Evolutionary conservation across 2,113 vertebrate genomes (phyloP).

Genomic region (Centrocercus urophasianus): DNA sequence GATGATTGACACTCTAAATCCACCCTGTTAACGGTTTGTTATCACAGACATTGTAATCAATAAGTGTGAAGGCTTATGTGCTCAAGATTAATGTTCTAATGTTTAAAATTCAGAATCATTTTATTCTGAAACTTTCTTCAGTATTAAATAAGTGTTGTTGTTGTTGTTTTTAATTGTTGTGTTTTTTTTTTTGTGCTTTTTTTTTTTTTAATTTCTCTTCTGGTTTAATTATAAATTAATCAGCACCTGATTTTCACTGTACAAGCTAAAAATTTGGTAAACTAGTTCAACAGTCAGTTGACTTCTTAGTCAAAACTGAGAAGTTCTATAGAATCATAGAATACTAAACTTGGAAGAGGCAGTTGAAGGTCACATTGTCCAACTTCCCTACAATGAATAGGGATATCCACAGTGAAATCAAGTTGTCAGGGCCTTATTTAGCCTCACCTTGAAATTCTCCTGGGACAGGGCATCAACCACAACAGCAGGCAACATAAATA

Average conservation of each 20-base stretch:
- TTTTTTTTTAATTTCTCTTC: not conserved
- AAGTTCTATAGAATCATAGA: not conserved
- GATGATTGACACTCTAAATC: slow-evolving; percentile 6
- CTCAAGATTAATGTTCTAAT: slow-evolving; percentile 27
- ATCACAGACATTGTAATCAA: slow-evolving; percentile 43
- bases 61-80: slow-evolving; percentile 32
- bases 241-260: not conserved
- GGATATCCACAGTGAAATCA: too few relatives aligned
- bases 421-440: too few relatives aligned
- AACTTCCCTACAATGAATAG: too few relatives aligned
- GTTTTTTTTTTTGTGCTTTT: not conserved
- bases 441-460: too few relatives aligned
- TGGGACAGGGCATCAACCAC: too few relatives aligned
- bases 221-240: not conserved
- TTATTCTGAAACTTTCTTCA: not conserved
- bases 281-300: not conserved
- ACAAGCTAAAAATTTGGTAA: not conserved
- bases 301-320: not conserved
- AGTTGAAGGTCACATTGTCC: too few relatives aligned
- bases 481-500: too few relatives aligned
- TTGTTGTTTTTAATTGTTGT: not conserved
- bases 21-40: slow-evolving; percentile 37
- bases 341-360: too few relatives aligned
- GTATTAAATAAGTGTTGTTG: not conserved
- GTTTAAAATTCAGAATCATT: not conserved